phyloP scores from a whole-genome alignment of 2,113 vertebrate genomes.

The Neogale vison region DNA sequence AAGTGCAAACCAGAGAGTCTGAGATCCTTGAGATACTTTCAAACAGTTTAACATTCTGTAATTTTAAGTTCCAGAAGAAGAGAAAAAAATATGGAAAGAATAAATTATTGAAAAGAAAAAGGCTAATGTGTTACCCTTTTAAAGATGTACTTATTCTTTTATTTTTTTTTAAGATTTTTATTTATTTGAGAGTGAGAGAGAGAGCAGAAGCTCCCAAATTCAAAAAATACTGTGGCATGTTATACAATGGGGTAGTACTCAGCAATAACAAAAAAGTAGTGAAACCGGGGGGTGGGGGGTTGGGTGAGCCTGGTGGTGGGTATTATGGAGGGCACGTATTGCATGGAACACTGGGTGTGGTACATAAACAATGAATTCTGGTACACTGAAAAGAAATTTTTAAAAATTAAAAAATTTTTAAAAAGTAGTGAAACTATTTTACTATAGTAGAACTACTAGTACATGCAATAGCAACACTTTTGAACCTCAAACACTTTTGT shows the following conservation, averaged over 20 bases:
- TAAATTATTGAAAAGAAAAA: neutral
- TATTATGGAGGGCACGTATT: too few species aligned
- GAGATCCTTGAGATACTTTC: neutral
- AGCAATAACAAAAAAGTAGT: neutral
- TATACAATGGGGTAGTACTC: neutral
- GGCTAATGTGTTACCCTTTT: too few species aligned
- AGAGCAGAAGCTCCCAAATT: too few species aligned
- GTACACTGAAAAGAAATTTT: too few species aligned
- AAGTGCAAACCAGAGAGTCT: neutral
- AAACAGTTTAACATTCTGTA: neutral
- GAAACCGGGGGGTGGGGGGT: neutral
- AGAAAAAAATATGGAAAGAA: neutral
- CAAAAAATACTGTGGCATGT: neutral
- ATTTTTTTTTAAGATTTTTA: too few species aligned
- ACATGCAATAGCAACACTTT: neutral
- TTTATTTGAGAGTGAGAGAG: too few species aligned
- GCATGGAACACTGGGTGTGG: too few species aligned
- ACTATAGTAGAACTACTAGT: neutral
- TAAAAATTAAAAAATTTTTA: too few species aligned
- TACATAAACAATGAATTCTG: too few species aligned
- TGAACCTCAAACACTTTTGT: neutral
- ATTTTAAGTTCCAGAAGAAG: neutral
- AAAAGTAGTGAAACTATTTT: neutral
- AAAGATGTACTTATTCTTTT: too few species aligned
- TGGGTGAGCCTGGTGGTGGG: too few species aligned